Base-by-base conservation (phyloP, 2,113 vertebrate genomes). In the Tamias sibiricus region DNA sequence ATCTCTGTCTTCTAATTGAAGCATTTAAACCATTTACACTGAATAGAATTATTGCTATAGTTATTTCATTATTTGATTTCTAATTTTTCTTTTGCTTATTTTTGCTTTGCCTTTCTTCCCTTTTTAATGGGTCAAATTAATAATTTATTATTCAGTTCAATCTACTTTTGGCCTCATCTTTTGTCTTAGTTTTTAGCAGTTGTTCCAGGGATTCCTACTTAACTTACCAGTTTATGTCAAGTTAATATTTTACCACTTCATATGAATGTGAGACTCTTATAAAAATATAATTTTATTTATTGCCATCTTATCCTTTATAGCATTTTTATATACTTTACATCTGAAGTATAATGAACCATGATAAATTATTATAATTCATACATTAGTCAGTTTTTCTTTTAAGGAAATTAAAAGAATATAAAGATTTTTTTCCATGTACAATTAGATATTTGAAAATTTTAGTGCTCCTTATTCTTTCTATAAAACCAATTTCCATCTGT, bases 51-150 rank as follows among this genome's bases (percentile, higher is more conserved):
- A 92, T 54, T 80, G 10, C 22, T 85, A 42, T 62, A 16, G 35
- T 37, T 95, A 52, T 88, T 86, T 75, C 12, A 87, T 86, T 77
- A 96, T 72, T 30, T 77, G 16, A 22, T 90, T 91, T 86, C 3
- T 72, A 30, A n/a, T 32, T 64, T 79, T 82, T 9, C 17, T 30
- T 62, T 84, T 30, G 40, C 30, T 30, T 40, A 2, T 47, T 62
- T 8, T 49, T 69, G 35, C 6, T 32, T 9, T 88, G 47, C 22
- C 59, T 77, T 44, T 16, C 12, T 81, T 82, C 62, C 20, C 37
- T 40, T 94, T 71, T 62, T 47, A 64, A 83, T 66, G 10, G 30
- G 9, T 71, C 86, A 87, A 74, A 59, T 20, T 77, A 32, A 13
- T 54, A 57, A 74, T 42, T 82, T 40, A 77, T 40, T 76, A 87